Conservation (phyloP, 2,113 vertebrate species). For the Elachura formosa region DNA sequence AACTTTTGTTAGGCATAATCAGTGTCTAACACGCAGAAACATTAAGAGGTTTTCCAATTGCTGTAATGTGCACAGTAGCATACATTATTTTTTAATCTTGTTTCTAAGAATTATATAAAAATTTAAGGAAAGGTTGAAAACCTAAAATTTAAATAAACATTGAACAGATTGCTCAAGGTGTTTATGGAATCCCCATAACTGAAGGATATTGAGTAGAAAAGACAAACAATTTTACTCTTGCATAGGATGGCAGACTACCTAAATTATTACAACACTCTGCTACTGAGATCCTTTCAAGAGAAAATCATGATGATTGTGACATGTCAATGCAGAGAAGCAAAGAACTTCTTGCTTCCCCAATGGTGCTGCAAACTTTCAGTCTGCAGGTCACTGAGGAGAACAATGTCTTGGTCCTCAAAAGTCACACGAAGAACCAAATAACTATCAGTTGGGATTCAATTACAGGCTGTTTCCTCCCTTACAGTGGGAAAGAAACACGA, state of each 20-base stretch:
- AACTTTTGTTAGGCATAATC: constrained; percentile 4
- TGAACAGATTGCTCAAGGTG: neutral
- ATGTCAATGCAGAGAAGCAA: neutral
- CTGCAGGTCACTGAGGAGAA: neutral
- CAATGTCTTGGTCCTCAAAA: neutral
- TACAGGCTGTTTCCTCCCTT: neutral
- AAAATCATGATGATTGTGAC: neutral
- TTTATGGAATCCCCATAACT: neutral
- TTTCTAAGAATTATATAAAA: neutral
- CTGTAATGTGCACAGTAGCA: neutral
- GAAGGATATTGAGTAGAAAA: neutral
- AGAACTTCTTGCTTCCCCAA: neutral
- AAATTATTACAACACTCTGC: too few species aligned
- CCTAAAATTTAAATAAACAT: neutral
- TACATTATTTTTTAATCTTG: neutral
- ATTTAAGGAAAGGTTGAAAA: neutral
- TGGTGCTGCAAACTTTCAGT: neutral
- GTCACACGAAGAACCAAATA: neutral
- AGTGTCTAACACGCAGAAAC: neutral
- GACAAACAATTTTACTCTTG: neutral
- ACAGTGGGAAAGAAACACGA: neutral
- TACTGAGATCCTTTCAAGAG: neutral
- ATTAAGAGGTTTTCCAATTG: neutral
- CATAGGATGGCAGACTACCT: rapidly evolving
- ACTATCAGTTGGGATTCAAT: neutral